Percentiles rank a stretch among this genome's conserved stretches.
Conservation (phyloP, 2,797 vertebrate genomes). For the Rachycentron canadum region DNA sequence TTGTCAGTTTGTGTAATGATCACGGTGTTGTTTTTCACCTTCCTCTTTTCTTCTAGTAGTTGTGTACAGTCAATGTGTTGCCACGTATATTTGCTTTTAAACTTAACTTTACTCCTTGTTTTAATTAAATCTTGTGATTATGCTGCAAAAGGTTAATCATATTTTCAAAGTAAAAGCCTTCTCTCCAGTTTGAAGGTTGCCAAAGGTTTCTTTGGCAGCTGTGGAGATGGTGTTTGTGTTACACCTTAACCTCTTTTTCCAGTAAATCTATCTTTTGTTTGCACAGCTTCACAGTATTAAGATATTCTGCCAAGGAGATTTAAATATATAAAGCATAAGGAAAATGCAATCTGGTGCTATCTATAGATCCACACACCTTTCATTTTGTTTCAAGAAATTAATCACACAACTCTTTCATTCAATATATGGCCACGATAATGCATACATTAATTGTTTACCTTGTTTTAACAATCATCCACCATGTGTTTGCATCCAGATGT, state of each 20-base stretch:
- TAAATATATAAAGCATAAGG: slow-evolving; percentile 35
- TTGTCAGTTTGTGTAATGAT: background rate
- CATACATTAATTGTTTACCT: background rate
- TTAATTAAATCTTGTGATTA: slow-evolving; percentile 71
- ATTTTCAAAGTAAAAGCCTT: slow-evolving; percentile 74
- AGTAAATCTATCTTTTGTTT: slow-evolving; percentile 73
- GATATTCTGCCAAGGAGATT: slow-evolving; percentile 66
- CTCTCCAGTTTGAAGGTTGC: slow-evolving; percentile 72
- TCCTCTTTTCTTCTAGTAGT: background rate
- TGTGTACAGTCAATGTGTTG: background rate
- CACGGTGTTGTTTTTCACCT: background rate
- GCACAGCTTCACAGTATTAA: slow-evolving; percentile 54
- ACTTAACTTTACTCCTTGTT: slow-evolving; percentile 59
- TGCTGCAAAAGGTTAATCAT: slow-evolving; percentile 74
- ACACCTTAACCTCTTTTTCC: slow-evolving; percentile 76
- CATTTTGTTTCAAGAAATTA: slow-evolving; percentile 31
- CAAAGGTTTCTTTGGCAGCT: slow-evolving; percentile 76
- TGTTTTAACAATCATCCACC: background rate
- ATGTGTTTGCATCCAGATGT: background rate
- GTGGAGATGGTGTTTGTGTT: slow-evolving; percentile 71
- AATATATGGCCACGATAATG: slow-evolving; percentile 3
- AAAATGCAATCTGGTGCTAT: slow-evolving; percentile 41
- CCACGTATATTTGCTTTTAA: slow-evolving; percentile 37
- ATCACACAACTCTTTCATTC: background rate
- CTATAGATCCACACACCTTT: slow-evolving; percentile 22